A percentile compares a stretch with the other conserved stretches of the same genome.
phyloP scores from a whole-genome alignment of 2,888 invertebrate genomes.

The Cyrtodaria siliqua region DNA sequence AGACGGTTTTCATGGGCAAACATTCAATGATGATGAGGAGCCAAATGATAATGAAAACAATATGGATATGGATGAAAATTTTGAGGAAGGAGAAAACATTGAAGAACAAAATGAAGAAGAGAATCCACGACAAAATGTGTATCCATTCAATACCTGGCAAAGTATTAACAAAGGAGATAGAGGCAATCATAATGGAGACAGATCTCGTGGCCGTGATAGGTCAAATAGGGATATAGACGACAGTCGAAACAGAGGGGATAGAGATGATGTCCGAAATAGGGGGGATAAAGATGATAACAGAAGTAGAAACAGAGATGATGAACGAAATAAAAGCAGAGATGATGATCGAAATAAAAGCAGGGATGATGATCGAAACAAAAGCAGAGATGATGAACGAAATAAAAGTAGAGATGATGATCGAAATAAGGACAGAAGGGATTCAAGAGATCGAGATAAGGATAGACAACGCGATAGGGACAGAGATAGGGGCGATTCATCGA shows the following conservation, averaged over 20 bases:
- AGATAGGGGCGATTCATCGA: constrained; percentile 13
- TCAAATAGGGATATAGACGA: constrained; percentile 54
- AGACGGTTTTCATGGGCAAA: constrained; percentile 35
- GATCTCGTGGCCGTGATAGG: constrained; percentile 55
- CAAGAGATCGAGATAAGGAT: constrained; percentile 32
- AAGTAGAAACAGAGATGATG: constrained; percentile 37
- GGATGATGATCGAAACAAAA: constrained; percentile 46
- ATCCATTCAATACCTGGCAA: constrained; percentile 55
- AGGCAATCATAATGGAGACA: constrained; percentile 37
- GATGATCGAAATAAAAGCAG: constrained; percentile 36
- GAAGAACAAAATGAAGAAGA: constrained; percentile 26
- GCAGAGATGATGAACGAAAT: constrained; percentile 29
- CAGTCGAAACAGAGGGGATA: constrained; percentile 19
- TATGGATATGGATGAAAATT: constrained; percentile 2
- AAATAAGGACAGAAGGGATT: too few species aligned
- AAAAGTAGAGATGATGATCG: too few species aligned
- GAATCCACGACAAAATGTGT: constrained; percentile 25
- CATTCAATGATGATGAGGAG: constrained; percentile 36
- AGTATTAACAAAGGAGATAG: constrained; percentile 28
- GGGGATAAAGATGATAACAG: constrained; percentile 35
- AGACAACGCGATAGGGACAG: constrained; percentile 21
- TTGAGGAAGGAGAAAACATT: constrained; percentile 7
- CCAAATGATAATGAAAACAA: constrained; percentile 30
- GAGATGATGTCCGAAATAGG: constrained; percentile 47
- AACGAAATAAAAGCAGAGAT: too few species aligned